Evolutionary conservation across 2,888 invertebrate species (phyloP).

Genomic region (Oscheius sp.): DNA sequence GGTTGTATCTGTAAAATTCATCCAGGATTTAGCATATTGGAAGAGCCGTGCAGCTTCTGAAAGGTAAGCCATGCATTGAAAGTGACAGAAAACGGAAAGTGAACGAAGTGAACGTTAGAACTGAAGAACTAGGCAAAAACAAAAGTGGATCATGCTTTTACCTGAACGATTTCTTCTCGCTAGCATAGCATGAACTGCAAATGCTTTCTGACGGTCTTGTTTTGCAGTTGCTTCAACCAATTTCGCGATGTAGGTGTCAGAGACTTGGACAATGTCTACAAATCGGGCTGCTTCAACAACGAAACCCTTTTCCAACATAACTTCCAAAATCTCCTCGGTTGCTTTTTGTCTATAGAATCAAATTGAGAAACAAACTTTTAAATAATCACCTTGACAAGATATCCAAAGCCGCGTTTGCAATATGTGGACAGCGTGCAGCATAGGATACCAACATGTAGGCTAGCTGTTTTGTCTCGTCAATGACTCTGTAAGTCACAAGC

Average conservation of each 20-base stretch:
- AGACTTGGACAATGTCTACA: slow-evolving; percentile 13
- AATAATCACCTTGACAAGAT: slow-evolving; percentile 44
- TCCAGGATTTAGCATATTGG: slow-evolving; percentile 16
- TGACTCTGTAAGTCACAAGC: slow-evolving; percentile 59
- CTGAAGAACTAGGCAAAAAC: not conserved
- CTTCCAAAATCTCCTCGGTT: slow-evolving; percentile 53
- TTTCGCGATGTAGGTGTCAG: slow-evolving; percentile 18
- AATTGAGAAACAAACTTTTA: not conserved
- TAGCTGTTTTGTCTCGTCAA: slow-evolving; percentile 57
- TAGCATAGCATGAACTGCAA: slow-evolving; percentile 15
- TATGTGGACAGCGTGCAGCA: slow-evolving; percentile 57
- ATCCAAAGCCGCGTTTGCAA: slow-evolving; percentile 55
- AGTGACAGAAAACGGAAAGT: not conserved
- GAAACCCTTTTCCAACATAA: slow-evolving; percentile 46
- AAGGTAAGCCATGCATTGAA: slow-evolving; percentile 18
- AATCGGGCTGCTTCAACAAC: slow-evolving; percentile 36
- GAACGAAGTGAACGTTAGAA: not conserved
- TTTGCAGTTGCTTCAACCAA: slow-evolving; percentile 10
- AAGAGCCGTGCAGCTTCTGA: slow-evolving; percentile 25
- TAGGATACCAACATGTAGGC: slow-evolving; percentile 57
- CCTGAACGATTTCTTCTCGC: slow-evolving; percentile 7
- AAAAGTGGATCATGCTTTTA: not conserved
- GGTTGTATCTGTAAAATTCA: slow-evolving; percentile 10
- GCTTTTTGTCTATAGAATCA: slow-evolving; percentile 42
- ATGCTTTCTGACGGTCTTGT: slow-evolving; percentile 4